phyloP scores from a whole-genome alignment of 2,113 vertebrate species.

The Dipodomys merriami region DNA sequence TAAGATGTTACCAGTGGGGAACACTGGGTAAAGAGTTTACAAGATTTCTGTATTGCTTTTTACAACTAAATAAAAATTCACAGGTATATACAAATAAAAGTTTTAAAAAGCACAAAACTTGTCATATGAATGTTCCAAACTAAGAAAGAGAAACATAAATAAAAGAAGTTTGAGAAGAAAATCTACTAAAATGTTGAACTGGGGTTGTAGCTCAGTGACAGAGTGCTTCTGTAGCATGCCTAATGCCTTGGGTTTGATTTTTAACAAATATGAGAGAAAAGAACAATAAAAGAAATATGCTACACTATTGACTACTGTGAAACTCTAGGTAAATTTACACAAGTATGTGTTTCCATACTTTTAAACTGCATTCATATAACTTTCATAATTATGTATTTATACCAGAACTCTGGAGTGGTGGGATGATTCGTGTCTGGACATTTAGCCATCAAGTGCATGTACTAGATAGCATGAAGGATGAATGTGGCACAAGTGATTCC shows the following conservation, averaged over 20 bases:
- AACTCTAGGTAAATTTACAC: neutral
- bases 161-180: neutral
- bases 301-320: neutral
- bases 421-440: neutral
- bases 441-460: neutral
- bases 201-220: neutral
- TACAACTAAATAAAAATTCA: neutral
- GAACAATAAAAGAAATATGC: neutral
- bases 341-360: neutral
- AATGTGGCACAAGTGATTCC: neutral
- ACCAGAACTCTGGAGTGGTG: neutral
- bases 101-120: neutral
- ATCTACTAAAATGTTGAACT: neutral
- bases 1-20: neutral
- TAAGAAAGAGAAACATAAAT: neutral
- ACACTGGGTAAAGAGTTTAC: neutral
- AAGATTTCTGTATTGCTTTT: neutral
- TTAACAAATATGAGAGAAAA: neutral
- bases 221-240: neutral
- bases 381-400: neutral
- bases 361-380: neutral
- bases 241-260: neutral
- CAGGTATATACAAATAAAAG: neutral
- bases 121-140: neutral
- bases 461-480: neutral